Evolutionary conservation across 92 coral and sea anemone species (phyloP).

Genomic region (Metridium senile): DNA sequence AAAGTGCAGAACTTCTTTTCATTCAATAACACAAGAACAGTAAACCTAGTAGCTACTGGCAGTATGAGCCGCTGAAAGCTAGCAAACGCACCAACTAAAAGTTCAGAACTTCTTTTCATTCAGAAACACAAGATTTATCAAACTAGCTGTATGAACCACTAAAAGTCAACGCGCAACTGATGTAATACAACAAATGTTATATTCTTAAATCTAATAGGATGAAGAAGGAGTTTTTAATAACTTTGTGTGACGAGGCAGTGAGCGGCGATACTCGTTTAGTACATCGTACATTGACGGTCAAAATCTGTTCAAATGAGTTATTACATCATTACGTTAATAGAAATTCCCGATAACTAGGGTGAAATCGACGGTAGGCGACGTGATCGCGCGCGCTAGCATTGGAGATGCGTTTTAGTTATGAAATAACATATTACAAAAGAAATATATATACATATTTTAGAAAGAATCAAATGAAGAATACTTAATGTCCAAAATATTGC

Average conservation of each 20-base stretch:
- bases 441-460: too few species aligned
- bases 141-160: not conserved
- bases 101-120: not conserved
- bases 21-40: not conserved
- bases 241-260: not conserved
- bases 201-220: not conserved
- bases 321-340: not conserved
- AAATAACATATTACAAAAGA: too few species aligned
- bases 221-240: not conserved
- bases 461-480: too few species aligned
- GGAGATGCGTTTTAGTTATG: too few species aligned
- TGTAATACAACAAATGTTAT: not conserved
- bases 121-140: not conserved
- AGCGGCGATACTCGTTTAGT: not conserved
- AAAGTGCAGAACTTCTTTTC: not conserved
- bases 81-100: too few species aligned
- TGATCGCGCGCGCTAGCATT: not conserved
- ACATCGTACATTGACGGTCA: not conserved
- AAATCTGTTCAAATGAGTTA: slow-evolving; percentile 13
- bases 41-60: not conserved
- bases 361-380: not conserved
- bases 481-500: too few species aligned
- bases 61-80: too few species aligned
- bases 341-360: not conserved
- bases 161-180: not conserved